These are phyloP conservation scores for Heliornis fulica DNA, from an alignment of 2,113 vertebrate genomes.

Conservation along the genomic window DNA sequence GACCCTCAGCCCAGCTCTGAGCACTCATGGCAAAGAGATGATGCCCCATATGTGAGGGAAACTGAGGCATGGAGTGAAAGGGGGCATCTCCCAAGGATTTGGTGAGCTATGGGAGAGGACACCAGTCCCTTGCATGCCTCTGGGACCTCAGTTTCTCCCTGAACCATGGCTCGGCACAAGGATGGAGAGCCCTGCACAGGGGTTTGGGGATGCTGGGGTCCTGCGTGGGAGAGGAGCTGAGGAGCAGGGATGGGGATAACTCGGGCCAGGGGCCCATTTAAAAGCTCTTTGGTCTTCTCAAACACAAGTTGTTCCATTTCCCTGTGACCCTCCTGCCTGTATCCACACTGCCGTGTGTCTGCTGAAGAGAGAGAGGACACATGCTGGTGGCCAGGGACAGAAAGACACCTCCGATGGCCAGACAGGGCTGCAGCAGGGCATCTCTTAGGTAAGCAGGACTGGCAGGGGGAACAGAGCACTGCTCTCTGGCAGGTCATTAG, in stretches of 20 bases:
- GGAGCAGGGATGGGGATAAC: background rate
- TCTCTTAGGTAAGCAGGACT: background rate
- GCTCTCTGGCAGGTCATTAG: background rate
- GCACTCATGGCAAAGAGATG: rapidly evolving
- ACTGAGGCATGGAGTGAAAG: background rate
- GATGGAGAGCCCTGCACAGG: background rate
- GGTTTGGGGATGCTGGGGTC: rapidly evolving
- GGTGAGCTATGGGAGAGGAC: background rate
- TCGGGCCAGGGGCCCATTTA: background rate
- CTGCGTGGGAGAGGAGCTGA: background rate
- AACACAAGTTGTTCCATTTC: background rate
- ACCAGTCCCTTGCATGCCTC: rapidly evolving
- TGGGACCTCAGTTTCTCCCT: background rate
- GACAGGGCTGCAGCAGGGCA: background rate
- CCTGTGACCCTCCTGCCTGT: background rate
- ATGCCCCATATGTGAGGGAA: background rate
- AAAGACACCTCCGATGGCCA: rapidly evolving
- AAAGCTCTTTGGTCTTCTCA: background rate
- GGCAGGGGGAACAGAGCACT: background rate
- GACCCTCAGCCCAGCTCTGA: background rate
- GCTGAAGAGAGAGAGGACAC: background rate
- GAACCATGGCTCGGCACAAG: rapidly evolving
- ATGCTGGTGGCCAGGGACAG: background rate
- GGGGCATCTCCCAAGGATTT: background rate
- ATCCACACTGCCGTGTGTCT: background rate